phyloP scores from a whole-genome alignment of 1,140 invertebrate genomes.

The Lepidurus apus region DNA sequence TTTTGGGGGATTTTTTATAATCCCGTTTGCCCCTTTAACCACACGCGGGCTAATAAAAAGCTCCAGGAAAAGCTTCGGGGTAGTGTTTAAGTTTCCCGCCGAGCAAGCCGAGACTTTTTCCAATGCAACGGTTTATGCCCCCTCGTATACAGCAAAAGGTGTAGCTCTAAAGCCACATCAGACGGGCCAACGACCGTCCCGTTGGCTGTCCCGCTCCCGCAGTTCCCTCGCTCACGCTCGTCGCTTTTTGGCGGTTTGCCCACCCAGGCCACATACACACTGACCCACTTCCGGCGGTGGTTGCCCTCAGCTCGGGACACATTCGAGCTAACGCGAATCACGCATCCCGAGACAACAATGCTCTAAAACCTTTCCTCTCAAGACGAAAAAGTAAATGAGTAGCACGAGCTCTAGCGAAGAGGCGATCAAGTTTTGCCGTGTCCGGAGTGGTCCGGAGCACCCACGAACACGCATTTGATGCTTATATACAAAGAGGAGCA shows the following conservation, averaged over 20 bases:
- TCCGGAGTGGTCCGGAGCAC: background rate
- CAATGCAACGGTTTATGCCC: background rate
- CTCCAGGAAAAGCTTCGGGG: background rate
- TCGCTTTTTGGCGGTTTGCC: conserved; percentile 8
- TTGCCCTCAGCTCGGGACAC: conserved; percentile 17
- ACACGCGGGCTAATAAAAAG: background rate
- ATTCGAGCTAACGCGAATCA: conserved; percentile 1
- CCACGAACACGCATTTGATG: background rate
- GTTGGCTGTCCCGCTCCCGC: conserved; percentile 6
- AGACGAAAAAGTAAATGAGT: conserved; percentile 3
- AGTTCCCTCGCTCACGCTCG: conserved; percentile 1
- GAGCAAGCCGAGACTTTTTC: background rate
- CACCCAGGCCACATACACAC: conserved; percentile 20
- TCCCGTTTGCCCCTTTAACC: background rate
- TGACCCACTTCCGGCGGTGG: conserved; percentile 20
- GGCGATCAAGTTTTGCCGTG: conserved; percentile 10
- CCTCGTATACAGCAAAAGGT: background rate
- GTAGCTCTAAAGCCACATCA: background rate
- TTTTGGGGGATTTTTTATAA: background rate
- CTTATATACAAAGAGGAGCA: background rate
- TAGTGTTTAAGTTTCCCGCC: conserved; percentile 10
- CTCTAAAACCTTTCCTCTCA: background rate
- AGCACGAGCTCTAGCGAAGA: conserved; percentile 4
- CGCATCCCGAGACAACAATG: conserved; percentile 6
- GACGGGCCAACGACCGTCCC: conserved; percentile 19